Evolutionary conservation across 2,113 vertebrate species (phyloP).

Genomic region (Odontophorus gujanensis): DNA sequence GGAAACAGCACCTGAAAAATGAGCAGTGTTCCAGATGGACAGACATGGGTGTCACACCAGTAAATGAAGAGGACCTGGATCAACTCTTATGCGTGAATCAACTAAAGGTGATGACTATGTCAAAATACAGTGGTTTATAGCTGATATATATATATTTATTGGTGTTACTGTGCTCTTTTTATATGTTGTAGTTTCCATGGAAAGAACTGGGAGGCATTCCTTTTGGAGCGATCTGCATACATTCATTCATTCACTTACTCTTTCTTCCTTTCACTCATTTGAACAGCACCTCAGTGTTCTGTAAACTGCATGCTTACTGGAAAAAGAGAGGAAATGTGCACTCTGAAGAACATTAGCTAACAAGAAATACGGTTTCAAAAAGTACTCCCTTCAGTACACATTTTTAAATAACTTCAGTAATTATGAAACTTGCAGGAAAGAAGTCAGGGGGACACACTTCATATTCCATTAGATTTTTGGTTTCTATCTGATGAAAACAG

Average conservation of each 20-base stretch:
- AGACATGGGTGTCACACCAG: not conserved
- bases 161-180: not conserved
- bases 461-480: conserved; percentile 54
- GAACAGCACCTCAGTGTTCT: not conserved
- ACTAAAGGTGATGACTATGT: not conserved
- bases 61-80: not conserved
- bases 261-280: not conserved
- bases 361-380: conserved; percentile 5
- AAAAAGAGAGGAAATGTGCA: conserved; percentile 44
- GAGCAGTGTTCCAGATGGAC: not conserved
- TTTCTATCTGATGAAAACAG: conserved; percentile 71
- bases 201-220: not conserved
- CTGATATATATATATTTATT: not conserved
- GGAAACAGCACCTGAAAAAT: not conserved
- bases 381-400: not conserved
- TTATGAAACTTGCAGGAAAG: not conserved
- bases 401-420: conserved; percentile 39
- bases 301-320: conserved; percentile 5
- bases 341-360: conserved; percentile 10
- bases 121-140: not conserved
- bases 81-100: not conserved
- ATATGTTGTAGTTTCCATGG: not conserved
- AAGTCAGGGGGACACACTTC: not conserved
- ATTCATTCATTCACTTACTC: not conserved
- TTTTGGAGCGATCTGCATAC: not conserved